Evolutionary conservation across 37 sponge, comb jelly and placozoan species (phyloP).

Genomic region (Petrosia ficiformis): DNA sequence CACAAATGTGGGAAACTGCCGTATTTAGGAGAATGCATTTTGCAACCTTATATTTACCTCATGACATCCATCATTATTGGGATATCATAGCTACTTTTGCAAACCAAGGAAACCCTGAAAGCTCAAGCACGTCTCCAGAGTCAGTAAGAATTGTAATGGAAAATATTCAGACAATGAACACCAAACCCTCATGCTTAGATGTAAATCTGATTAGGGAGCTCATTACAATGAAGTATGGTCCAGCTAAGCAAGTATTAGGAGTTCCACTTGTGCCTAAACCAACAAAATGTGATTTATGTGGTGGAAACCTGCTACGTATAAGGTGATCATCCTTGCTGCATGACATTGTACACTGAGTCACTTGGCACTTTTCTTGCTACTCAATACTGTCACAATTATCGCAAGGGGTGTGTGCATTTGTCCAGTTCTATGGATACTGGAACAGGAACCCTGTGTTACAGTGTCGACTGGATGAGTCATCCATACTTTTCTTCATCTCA

Average conservation of each 20-base stretch:
- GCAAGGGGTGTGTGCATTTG: conserved; percentile 10
- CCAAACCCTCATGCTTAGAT: neutral
- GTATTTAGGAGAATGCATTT: conserved; percentile 12
- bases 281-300: neutral
- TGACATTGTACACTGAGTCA: neutral
- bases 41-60: conserved; percentile 3
- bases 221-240: neutral
- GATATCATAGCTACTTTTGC: neutral
- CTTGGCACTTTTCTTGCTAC: conserved; percentile 6
- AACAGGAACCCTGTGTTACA: neutral
- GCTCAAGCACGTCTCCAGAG: neutral
- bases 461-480: neutral
- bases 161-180: neutral
- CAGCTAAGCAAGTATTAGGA: neutral
- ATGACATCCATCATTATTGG: conserved; percentile 2
- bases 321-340: conserved; percentile 10
- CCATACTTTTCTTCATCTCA: conserved; percentile 16
- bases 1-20: neutral
- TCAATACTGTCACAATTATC: conserved; percentile 19
- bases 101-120: too few species aligned
- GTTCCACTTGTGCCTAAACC: neutral
- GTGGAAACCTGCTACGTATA: neutral
- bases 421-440: conserved; percentile 24
- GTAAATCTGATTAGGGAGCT: neutral
- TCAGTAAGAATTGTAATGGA: neutral